Evolutionary conservation across 2,797 vertebrate species (phyloP).

Genomic region (Pampus argenteus): DNA sequence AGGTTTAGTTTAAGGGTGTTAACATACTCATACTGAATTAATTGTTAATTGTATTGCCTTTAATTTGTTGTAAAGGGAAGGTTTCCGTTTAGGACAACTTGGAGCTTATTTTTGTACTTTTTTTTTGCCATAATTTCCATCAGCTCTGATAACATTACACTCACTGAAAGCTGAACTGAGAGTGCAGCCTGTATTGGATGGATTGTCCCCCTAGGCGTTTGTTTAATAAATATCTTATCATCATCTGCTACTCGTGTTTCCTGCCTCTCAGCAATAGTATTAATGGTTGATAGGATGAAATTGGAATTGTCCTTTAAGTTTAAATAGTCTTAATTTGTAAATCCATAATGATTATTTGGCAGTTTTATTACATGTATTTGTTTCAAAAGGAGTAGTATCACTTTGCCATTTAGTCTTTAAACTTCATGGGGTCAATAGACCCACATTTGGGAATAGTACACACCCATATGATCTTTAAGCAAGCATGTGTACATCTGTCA

Average conservation of each 20-base stretch:
- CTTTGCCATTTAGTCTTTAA: constrained; percentile 23
- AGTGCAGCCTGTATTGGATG: neutral
- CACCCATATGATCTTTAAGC: constrained; percentile 38
- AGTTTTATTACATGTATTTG: neutral
- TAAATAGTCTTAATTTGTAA: neutral
- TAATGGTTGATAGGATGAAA: neutral
- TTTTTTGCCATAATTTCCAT: too few relatives aligned
- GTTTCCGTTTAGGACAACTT: neutral
- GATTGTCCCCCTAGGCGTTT: too few relatives aligned
- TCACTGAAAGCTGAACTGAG: neutral
- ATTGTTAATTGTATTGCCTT: neutral
- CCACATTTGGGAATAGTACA: constrained; percentile 12
- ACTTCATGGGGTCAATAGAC: constrained; percentile 21
- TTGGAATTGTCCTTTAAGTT: neutral
- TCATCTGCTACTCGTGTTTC: too few relatives aligned
- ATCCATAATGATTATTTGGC: neutral
- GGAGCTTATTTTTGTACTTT: too few relatives aligned
- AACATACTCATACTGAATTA: neutral
- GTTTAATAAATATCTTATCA: too few relatives aligned
- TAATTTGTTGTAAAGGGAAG: neutral
- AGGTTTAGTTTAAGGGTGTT: neutral
- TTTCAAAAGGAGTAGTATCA: constrained; percentile 1
- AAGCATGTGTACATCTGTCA: constrained; percentile 44
- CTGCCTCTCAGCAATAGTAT: too few relatives aligned
- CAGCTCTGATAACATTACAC: neutral